Evolutionary conservation across 2,113 vertebrate genomes (phyloP).

Genomic region (Tachysurus vachellii): DNA sequence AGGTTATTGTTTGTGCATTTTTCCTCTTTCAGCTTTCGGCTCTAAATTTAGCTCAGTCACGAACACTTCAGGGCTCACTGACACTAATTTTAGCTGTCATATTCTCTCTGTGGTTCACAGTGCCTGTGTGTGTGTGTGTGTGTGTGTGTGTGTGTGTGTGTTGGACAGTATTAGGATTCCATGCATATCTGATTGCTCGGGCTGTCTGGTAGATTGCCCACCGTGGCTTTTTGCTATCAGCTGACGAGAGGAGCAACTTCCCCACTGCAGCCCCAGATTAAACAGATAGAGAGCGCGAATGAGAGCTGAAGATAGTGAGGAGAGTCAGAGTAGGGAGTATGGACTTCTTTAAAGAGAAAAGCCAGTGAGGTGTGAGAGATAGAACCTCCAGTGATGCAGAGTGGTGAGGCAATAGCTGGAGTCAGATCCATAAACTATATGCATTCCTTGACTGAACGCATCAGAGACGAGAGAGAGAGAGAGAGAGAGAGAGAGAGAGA

Average conservation of each 20-base stretch:
- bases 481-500: slow-evolving; percentile 2
- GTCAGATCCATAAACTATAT: slow-evolving; percentile 65
- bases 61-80: slow-evolving; percentile 39
- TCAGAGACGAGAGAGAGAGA: slow-evolving; percentile 12
- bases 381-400: slow-evolving; percentile 71
- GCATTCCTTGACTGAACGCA: slow-evolving; percentile 39
- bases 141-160: slow-evolving; percentile 27
- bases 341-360: slow-evolving; percentile 68
- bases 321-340: slow-evolving; percentile 20
- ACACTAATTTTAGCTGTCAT: slow-evolving; percentile 59
- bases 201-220: slow-evolving; percentile 58
- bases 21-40: slow-evolving; percentile 38
- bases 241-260: slow-evolving; percentile 47
- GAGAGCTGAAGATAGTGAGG: slow-evolving; percentile 44
- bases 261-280: slow-evolving; percentile 52
- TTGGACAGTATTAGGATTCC: slow-evolving; percentile 60
- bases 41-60: slow-evolving; percentile 52
- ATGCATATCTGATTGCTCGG: slow-evolving; percentile 55
- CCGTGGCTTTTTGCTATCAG: slow-evolving; percentile 68
- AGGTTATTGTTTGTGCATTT: slow-evolving; percentile 33
- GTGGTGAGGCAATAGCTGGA: slow-evolving; percentile 72
- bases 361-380: slow-evolving; percentile 68
- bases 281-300: slow-evolving; percentile 34
- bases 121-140: slow-evolving; percentile 18
- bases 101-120: slow-evolving; percentile 22